Evolutionary conservation across 2,888 invertebrate species (phyloP), one percentile per base, ranked within the genome.

Genomic region (Trissolcus brochymenae): DNA sequence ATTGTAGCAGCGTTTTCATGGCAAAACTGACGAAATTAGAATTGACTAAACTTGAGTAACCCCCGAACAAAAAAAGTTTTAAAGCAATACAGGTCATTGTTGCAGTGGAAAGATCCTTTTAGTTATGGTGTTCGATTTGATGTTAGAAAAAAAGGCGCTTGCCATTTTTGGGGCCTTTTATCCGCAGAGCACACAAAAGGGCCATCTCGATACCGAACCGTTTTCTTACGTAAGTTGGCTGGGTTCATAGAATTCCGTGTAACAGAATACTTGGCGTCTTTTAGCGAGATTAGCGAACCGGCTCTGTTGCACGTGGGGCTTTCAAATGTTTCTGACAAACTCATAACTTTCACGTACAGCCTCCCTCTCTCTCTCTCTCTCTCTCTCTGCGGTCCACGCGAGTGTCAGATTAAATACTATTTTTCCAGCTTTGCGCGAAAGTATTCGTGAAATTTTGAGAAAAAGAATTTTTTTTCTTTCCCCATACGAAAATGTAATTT

Each of bases 201-300:
- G 70, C 80, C 79, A 80, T 80, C 81, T 83, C 81, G 79, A 74
- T 81, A 50, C 59, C 62, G 59, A 57, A 76, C 78, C 75, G 81
- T 81, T 82, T 82, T 81, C 80, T 68, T 76, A 66, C 66, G 64
- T 80, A 74, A 73, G 76, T 72, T 64, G 29, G 29, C 40, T 57
- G 19, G 62, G 70, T 78, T 81, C 79, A 75, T 70, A 64, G 64
- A 79, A 72, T 71, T 72, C 59, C 60, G 62, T 66, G 82, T 84
- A 82, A 83, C 82, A 78, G 78, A 83, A 82, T 74, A 81, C 81
- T 79, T 75, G 82, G 84, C 83, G 82, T 84, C 84, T 83, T 83
- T 82, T 81, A 72, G 81, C 81, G 77, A 82, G 84, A 84, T 83
- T 84, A 84, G 82, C 78, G 79, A 80, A 80, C 79, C 75, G 79